These are phyloP conservation scores for Cryptoblepharus egeriae DNA, from an alignment of 2,797 vertebrate species.

Conservation along the genomic window DNA sequence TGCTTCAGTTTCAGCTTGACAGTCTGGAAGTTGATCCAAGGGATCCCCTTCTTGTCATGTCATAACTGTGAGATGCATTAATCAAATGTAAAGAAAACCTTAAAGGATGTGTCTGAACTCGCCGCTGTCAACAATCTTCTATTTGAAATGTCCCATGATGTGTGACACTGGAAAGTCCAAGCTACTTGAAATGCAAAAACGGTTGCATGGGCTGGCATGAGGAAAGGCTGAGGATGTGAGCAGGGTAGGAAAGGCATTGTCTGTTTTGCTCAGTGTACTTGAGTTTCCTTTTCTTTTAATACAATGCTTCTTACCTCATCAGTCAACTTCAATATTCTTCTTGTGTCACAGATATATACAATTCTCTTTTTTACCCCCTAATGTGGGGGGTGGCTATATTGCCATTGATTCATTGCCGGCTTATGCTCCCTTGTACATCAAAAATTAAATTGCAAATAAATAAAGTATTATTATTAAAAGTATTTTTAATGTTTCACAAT, in stretches of 20 bases:
- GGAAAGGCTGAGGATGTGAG: not conserved
- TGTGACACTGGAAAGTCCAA: not conserved
- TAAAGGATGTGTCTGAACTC: conserved; percentile 23
- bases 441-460: not conserved
- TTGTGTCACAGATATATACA: not conserved
- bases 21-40: conserved; percentile 13
- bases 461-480: too few species aligned
- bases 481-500: not conserved
- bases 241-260: not conserved
- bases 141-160: conserved; percentile 16
- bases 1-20: not conserved
- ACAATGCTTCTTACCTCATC: not conserved
- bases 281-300: conserved; percentile 11
- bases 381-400: too few species aligned
- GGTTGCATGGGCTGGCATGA: not conserved
- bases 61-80: conserved; percentile 26
- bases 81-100: conserved; percentile 32
- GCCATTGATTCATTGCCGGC: too few species aligned
- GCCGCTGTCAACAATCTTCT: conserved; percentile 1
- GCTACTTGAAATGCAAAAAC: conserved; percentile 10
- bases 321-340: not conserved
- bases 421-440: not conserved
- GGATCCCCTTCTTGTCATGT: not conserved
- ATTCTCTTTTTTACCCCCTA: too few species aligned
- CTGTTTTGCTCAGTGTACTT: too few species aligned